These are phyloP conservation scores for Conger conger DNA, from an alignment of 2,113 vertebrate genomes.

Conservation along the genomic window DNA sequence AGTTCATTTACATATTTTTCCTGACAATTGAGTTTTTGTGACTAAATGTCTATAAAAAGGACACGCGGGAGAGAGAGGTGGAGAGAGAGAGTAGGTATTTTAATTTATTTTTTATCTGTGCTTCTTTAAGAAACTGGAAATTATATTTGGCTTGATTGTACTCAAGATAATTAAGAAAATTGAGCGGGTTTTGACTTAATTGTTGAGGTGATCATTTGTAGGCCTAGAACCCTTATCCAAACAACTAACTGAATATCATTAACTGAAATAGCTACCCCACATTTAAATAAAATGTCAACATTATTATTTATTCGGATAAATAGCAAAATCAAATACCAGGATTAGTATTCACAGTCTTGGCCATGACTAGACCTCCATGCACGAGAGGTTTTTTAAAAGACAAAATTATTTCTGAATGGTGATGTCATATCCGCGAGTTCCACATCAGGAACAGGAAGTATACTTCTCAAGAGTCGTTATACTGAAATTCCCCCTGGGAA, in stretches of 20 bases:
- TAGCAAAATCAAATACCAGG: too few species aligned
- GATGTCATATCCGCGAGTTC: not conserved
- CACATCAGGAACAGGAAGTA: not conserved
- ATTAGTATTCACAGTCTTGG: not conserved
- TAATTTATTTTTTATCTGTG: too few species aligned
- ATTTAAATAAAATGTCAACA: too few species aligned
- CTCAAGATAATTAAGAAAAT: not conserved
- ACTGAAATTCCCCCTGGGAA: too few species aligned
- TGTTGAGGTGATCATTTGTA: not conserved
- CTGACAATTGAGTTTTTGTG: slow-evolving; percentile 55
- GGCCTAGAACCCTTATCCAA: not conserved
- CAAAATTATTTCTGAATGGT: too few species aligned
- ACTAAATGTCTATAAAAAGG: slow-evolving; percentile 53
- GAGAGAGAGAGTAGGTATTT: too few species aligned
- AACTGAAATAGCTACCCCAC: not conserved
- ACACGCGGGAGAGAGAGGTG: too few species aligned
- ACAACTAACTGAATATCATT: not conserved
- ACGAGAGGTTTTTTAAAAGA: too few species aligned
- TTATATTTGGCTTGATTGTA: too few species aligned
- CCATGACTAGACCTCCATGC: not conserved
- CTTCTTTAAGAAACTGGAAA: too few species aligned
- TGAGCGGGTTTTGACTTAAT: not conserved
- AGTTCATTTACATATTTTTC: slow-evolving; percentile 43
- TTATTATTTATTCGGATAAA: too few species aligned
- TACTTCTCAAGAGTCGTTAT: too few species aligned